These are phyloP conservation scores for Illadopsis cleaveri DNA, from an alignment of 2,113 vertebrate genomes.

Conservation along the genomic window DNA sequence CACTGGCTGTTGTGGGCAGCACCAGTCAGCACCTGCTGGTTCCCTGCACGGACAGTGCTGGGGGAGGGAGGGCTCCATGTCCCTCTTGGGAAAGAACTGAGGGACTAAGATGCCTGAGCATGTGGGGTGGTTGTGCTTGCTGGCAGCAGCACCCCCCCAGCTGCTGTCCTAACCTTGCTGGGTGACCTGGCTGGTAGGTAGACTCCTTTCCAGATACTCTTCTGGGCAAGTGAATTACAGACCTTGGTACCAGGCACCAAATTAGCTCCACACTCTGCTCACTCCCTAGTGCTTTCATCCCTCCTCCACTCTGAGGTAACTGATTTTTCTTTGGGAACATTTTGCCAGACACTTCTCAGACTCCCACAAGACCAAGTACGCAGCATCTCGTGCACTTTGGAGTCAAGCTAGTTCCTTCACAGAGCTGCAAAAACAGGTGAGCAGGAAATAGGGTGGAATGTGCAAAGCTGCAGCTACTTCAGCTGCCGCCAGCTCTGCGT, in stretches of 20 bases:
- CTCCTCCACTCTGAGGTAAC: accelerated
- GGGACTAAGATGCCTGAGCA: accelerated
- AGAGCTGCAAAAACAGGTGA: not conserved
- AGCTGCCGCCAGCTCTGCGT: not conserved
- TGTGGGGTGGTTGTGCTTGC: not conserved
- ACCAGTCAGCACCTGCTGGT: not conserved
- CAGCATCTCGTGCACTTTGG: accelerated
- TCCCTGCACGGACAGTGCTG: not conserved
- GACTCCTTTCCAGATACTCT: not conserved
- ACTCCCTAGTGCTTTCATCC: not conserved
- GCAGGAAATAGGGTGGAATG: not conserved
- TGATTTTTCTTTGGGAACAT: accelerated
- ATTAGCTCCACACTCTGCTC: not conserved
- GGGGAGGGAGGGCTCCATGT: not conserved
- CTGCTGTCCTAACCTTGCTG: accelerated
- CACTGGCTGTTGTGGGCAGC: accelerated
- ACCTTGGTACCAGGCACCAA: not conserved
- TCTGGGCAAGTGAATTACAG: not conserved
- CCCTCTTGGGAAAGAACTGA: accelerated
- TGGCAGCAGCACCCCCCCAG: not conserved
- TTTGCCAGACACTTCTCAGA: not conserved
- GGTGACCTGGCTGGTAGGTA: not conserved
- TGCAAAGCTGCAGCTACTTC: not conserved
- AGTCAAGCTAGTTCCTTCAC: not conserved
- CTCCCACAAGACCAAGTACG: accelerated